Evolutionary conservation across 37 sponge, comb jelly and placozoan species (phyloP).

Genomic region (Cladorhizidae sp.): DNA sequence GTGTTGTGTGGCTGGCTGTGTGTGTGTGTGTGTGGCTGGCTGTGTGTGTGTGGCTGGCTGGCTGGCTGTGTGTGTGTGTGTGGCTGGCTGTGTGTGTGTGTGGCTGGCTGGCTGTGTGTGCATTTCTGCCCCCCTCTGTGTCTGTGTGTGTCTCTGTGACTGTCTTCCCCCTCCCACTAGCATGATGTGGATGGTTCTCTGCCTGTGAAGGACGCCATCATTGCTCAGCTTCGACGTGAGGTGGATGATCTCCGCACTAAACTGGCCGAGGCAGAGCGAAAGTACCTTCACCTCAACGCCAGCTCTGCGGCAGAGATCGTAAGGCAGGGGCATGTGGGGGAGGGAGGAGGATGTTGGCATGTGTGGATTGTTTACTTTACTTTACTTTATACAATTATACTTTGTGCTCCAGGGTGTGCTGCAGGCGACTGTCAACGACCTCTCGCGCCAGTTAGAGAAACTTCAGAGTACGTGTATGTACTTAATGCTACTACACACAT

Average conservation of each 20-base stretch:
- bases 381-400: too few species aligned
- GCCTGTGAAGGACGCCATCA: conserved; percentile 58
- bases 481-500: too few species aligned
- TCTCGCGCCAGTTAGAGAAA: conserved; percentile 41
- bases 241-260: conserved; percentile 37
- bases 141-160: background rate
- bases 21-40: too few species aligned
- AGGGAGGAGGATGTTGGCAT: background rate
- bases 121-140: background rate
- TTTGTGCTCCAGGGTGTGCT: conserved; percentile 38
- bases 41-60: too few species aligned
- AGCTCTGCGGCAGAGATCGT: conserved; percentile 65
- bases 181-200: conserved; percentile 39
- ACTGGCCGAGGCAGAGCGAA: conserved; percentile 52
- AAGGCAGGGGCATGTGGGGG: background rate
- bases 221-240: conserved; percentile 49
- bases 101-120: too few species aligned
- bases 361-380: too few species aligned
- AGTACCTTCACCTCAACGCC: conserved; percentile 40
- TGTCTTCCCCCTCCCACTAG: background rate
- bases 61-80: too few species aligned
- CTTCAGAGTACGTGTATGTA: too few species aligned
- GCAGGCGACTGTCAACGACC: conserved; percentile 50
- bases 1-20: too few species aligned
- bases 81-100: too few species aligned